Base-by-base conservation (phyloP, 2,797 vertebrate species). In the Heterohyrax brucei region DNA sequence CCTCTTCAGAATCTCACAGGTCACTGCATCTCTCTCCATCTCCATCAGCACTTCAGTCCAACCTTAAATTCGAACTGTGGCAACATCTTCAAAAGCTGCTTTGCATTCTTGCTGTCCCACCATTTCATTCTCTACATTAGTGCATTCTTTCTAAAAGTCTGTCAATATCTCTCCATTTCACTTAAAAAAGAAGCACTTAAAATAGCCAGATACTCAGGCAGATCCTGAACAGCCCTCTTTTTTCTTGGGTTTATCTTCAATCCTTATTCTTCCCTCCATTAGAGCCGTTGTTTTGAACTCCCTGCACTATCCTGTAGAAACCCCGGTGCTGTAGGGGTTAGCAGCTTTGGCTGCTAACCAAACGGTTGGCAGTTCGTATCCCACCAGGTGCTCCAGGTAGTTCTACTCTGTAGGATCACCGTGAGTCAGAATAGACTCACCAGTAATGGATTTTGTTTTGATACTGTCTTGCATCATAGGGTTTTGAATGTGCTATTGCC, bases 81-180 rank as follows among this genome's bases (percentile, higher is more conserved):
- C 39, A 89, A 89, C 56, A 79, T 95, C 89, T 87, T 96, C 94
- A 79, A 91, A 92, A 96, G 39, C 89, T 87, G 81, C 44, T 82
- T 94, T 95, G 26, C n/a, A 75, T 92, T 96, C 89, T 84, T 89
- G 3, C 53, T 93, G 5, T 78, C 81, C 44, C 18, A 10, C 73
- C 59, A 93, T 75, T 92, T 85, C 73, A 90, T 92, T 85, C 81
- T 90, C 70, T 85, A 64, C 88, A 82, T 76, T 72, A 87, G 33
- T 91, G 28, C 21, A 18, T 89, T 28, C 56, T 48, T 93, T 94
- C 48, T 64, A 66, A 93, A 96, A 87, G 56, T 33, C 33, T n/a
- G 78, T 84, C 56, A 80, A 7, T 85, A 87, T 77, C 50, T 91
- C 85, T 95, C 56, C 21, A 72, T 66, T 87, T 80, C 72, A 7